A percentile compares a stretch with the other conserved stretches of the same genome.
These are phyloP conservation scores for Catharus fuscescens DNA, from an alignment of 2,113 vertebrate genomes.

Conservation along the genomic window DNA sequence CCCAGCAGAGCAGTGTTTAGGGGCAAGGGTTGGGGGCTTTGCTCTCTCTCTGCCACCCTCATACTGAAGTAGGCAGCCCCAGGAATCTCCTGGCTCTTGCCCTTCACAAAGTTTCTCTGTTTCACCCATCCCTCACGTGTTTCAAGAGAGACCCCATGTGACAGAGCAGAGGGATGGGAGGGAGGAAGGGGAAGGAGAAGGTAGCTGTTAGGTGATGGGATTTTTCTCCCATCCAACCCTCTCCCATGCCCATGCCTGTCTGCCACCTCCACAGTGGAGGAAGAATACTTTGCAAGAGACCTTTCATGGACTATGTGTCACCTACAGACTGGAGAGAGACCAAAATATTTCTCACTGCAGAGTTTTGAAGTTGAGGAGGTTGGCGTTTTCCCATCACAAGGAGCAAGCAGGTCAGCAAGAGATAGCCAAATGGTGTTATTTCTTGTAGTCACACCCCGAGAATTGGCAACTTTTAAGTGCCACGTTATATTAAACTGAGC, in stretches of 20 bases:
- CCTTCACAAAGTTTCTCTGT: background rate
- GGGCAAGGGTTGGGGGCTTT: accelerated
- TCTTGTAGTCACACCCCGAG: background rate
- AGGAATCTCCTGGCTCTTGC: background rate
- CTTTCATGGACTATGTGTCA: background rate
- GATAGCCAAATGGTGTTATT: background rate
- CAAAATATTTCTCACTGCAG: background rate
- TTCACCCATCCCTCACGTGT: background rate
- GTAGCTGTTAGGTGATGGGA: accelerated
- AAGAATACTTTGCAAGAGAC: background rate
- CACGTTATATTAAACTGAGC: background rate
- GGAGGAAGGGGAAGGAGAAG: background rate
- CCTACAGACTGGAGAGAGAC: background rate
- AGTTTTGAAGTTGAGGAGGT: background rate
- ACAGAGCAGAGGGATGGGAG: background rate
- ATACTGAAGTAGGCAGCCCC: background rate
- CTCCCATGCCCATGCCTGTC: background rate
- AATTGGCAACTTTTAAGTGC: background rate
- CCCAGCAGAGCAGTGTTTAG: background rate
- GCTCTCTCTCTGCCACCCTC: background rate
- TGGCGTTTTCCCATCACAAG: background rate
- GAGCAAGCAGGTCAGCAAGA: background rate
- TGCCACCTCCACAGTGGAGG: background rate
- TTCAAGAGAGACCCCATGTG: background rate
- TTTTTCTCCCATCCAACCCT: background rate